phyloP scores from a whole-genome alignment of 2,888 invertebrate genomes.

The Metallyticus violacea region DNA sequence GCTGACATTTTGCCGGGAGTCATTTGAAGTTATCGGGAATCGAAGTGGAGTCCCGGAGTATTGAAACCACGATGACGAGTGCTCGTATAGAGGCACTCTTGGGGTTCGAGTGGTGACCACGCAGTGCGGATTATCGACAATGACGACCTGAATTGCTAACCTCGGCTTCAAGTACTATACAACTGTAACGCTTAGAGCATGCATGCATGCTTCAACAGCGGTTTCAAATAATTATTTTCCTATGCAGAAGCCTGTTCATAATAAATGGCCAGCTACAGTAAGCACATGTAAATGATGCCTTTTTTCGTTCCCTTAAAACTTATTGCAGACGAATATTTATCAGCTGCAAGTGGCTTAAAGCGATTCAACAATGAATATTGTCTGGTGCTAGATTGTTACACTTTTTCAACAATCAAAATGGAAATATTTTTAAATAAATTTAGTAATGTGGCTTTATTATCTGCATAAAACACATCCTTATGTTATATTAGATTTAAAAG shows the following conservation, averaged over 20 bases:
- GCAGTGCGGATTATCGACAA: not conserved
- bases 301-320: too few relatives aligned
- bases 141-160: not conserved
- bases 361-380: too few relatives aligned
- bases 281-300: not conserved
- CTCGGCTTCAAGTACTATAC: not conserved
- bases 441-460: too few relatives aligned
- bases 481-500: too few relatives aligned
- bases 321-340: too few relatives aligned
- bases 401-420: too few relatives aligned
- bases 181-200: not conserved
- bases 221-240: not conserved
- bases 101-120: not conserved
- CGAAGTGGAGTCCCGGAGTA: not conserved
- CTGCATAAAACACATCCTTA: too few relatives aligned
- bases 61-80: not conserved
- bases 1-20: not conserved
- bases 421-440: too few relatives aligned
- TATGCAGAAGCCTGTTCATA: not conserved
- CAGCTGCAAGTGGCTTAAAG: too few relatives aligned
- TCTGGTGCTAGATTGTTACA: too few relatives aligned
- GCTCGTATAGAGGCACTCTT: not conserved
- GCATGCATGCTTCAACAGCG: not conserved
- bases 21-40: not conserved
- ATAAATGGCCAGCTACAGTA: not conserved